A percentile compares a stretch with the other conserved stretches of the same genome.
phyloP scores from a whole-genome alignment of 1,140 invertebrate species.

The Frieseomelitta varia region DNA sequence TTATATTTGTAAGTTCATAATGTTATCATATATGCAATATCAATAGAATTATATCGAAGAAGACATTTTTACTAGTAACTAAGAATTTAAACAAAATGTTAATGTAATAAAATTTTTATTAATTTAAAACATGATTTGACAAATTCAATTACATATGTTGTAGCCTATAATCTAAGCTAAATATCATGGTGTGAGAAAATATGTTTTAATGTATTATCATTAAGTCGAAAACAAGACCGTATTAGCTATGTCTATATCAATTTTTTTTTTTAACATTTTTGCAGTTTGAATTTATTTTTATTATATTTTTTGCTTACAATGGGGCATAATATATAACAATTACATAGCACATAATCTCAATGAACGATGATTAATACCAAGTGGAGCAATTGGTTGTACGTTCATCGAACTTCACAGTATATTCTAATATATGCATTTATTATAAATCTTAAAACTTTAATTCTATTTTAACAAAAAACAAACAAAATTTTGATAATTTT shows the following conservation, averaged over 20 bases:
- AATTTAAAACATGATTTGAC: no score
- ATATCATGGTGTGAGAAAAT: not conserved
- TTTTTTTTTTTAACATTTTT: not conserved
- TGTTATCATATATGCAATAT: no score
- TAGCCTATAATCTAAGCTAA: not conserved
- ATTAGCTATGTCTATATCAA: no score
- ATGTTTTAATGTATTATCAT: not conserved
- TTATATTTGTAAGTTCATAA: not conserved
- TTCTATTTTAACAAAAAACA: not conserved
- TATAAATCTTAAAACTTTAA: not conserved
- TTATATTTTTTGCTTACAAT: no score
- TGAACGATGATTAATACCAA: constrained; percentile 1
- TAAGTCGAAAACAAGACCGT: not conserved
- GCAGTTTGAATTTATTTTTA: no score
- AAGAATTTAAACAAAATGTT: no score
- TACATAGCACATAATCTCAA: not conserved
- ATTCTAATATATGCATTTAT: not conserved
- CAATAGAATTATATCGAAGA: no score
- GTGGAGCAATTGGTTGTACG: not conserved
- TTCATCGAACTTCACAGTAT: not conserved
- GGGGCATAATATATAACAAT: not conserved
- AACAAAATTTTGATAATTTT: not conserved
- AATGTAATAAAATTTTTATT: no score
- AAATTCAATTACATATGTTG: not conserved
- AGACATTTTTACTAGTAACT: no score